Evolutionary conservation across 2,113 vertebrate species (phyloP), one percentile per base, ranked within the genome.

Genomic region (Heteronetta atricapilla): DNA sequence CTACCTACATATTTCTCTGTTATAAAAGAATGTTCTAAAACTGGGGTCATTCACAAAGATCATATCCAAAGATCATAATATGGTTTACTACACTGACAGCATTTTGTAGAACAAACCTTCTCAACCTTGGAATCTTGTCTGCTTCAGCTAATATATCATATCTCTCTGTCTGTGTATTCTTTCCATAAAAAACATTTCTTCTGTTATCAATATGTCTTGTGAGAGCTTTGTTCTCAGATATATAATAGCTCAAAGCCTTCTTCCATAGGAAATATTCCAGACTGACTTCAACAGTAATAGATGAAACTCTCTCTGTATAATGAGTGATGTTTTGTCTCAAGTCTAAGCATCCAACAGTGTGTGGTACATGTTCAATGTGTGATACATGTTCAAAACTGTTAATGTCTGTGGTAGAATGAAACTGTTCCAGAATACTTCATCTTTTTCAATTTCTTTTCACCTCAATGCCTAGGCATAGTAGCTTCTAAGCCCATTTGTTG

Each of bases 21-120:
- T 92, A 31, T 84, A 67, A 70, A 89, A 76, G 11, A 80, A 56
- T 40, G 31, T 79, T 91, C 31, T 74, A 31, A 64, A 82, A 26
- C 40, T 53, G 3, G 1, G 2, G 67, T 82, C 4, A 50, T 72
- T 82, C 18, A 7, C 13, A 23, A 67, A 67, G 40, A 31, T 44
- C 1, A 3, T 68, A 89, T 85, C 14, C 1, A 4, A 70, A 78
- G 25, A 74, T 44, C 44, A 38, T 38, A 1, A 0, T 48, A 22
- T n/a, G 48, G 42, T 64, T 84, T 78, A n/a, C 34, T 56, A 8
- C 53, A 58, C 3, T 53, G 31, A 58, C 40, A 46, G 44, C 44
- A 46, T 46, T 46, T 46, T 46, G 44, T 46, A 46, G 44, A 46
- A 46, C 17, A 46, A 44, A 18, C 44, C 44, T 46, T 46, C 31